A percentile compares a stretch with the other conserved stretches of the same genome.
These are phyloP conservation scores for Drosophila kambysellisi DNA, from an alignment of 2,888 invertebrate genomes.

Conservation along the genomic window DNA sequence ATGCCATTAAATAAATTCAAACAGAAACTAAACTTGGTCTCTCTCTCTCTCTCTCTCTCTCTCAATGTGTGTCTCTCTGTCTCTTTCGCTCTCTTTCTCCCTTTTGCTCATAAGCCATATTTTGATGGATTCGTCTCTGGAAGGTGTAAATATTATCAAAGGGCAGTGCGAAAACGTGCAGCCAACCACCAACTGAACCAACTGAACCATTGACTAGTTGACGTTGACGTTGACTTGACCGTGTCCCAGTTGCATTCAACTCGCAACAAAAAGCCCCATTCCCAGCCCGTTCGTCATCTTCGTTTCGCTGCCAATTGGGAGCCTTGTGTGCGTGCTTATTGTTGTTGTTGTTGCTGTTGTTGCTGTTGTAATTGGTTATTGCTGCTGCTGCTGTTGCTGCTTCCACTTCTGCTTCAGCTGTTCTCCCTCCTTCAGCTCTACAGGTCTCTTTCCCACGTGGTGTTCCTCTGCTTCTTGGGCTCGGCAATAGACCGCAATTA, in stretches of 20 bases:
- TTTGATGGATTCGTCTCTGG: slow-evolving; percentile 74
- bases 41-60: not conserved
- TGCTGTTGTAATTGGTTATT: slow-evolving; percentile 57
- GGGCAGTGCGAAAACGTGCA: slow-evolving; percentile 73
- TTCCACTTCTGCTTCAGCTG: not conserved
- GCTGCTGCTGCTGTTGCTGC: slow-evolving; percentile 29
- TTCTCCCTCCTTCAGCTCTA: not conserved
- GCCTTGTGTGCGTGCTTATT: slow-evolving; percentile 43
- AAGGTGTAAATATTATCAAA: slow-evolving; percentile 73
- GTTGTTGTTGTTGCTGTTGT: slow-evolving; percentile 1
- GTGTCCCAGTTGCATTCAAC: slow-evolving; percentile 14
- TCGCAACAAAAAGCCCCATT: slow-evolving; percentile 7
- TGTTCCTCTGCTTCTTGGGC: not conserved
- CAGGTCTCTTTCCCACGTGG: slow-evolving; percentile 1
- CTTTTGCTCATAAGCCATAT: slow-evolving; percentile 54
- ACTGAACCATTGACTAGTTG: slow-evolving; percentile 3
- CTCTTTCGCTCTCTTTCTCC: not conserved
- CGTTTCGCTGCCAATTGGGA: slow-evolving; percentile 31
- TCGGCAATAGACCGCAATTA: not conserved
- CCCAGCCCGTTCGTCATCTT: slow-evolving; percentile 23
- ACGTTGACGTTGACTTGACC: slow-evolving; percentile 4
- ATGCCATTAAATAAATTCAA: slow-evolving; percentile 79
- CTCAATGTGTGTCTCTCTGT: too few species aligned
- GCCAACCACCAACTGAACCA: slow-evolving; percentile 15
- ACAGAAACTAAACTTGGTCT: slow-evolving; percentile 70